Evolutionary conservation across 2,797 vertebrate genomes (phyloP).

Genomic region (Taeniopygia guttata): DNA sequence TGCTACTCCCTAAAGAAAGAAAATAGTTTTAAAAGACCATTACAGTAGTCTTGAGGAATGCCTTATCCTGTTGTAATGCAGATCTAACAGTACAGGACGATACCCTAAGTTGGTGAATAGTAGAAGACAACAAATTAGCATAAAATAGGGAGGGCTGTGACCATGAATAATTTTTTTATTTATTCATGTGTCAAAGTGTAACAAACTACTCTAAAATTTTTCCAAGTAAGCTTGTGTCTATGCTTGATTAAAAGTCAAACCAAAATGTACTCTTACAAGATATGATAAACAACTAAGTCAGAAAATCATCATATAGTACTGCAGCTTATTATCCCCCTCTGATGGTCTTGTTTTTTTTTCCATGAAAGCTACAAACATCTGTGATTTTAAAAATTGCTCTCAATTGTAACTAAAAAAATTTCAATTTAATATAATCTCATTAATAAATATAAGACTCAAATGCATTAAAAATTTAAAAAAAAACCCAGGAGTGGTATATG

Average conservation of each 20-base stretch:
- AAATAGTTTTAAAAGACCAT: background rate
- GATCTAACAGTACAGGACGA: background rate
- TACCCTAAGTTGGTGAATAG: background rate
- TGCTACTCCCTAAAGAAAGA: slow-evolving; percentile 81
- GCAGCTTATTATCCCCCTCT: background rate
- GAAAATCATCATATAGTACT: background rate
- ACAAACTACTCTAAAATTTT: background rate
- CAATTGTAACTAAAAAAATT: background rate
- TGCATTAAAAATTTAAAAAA: background rate
- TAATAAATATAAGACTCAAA: background rate
- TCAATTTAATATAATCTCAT: background rate
- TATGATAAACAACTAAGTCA: background rate
- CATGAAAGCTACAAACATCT: background rate
- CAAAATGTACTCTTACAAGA: background rate
- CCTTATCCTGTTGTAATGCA: background rate
- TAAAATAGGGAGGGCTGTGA: background rate
- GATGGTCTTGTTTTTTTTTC: background rate
- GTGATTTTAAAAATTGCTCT: background rate
- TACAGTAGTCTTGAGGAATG: background rate
- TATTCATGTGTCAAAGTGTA: background rate
- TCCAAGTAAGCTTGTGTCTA: background rate
- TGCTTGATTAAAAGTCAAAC: background rate
- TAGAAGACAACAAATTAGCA: background rate
- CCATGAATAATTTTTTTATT: background rate
- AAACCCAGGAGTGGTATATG: background rate